Evolutionary conservation across 2,113 vertebrate species (phyloP), one percentile per base, ranked within the genome.

Genomic region (Campylorhamphus procurvoides): DNA sequence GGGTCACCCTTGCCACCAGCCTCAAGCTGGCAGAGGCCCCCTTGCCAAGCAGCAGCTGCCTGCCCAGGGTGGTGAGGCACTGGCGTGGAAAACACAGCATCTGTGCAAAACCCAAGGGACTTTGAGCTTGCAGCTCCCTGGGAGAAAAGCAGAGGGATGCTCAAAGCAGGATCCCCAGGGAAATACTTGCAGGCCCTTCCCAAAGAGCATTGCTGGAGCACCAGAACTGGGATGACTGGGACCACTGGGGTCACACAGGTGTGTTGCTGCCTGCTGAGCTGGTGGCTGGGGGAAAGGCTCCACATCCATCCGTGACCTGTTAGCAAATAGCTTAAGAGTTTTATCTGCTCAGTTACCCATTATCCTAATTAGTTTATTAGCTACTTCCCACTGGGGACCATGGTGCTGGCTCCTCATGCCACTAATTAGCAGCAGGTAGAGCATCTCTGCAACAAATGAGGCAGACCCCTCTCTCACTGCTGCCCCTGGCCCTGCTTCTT

Each of bases 361-460:
- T 95, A 96, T 88, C 89, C 95, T 96, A 96, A 96, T 96, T 94
- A 95, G 92, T 90, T 94, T 84, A 92, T 94, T 96, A 96, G 81
- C 87, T 95, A 80, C 94, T 94, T 91, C 89, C 52, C 84, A 12
- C 42, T n/a, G 84, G 80, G 62, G 67, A 81, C 62, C 59, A 44
- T 42, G 33, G 60, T 6, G 6, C 42, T 94, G 9, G 6, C 71
- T 35, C 40, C 66, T 86, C 28, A 6, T 5, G 46, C 24, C 39
- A 27, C 58, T 74, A 67, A 89, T 92, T 76, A 72, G 78, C 27
- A 66, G 55, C 66, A 74, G 71, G 84, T 94, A 49, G 67, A 87
- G 46, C 33, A 37, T 29, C 67, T 58, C 44, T 46, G 53, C 52
- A 63, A 59, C 22, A 64, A 92, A 90, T 0, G 12, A 90, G 87